Conservation (phyloP, 2,888 invertebrate genomes). For the Neoscelio sp. region DNA sequence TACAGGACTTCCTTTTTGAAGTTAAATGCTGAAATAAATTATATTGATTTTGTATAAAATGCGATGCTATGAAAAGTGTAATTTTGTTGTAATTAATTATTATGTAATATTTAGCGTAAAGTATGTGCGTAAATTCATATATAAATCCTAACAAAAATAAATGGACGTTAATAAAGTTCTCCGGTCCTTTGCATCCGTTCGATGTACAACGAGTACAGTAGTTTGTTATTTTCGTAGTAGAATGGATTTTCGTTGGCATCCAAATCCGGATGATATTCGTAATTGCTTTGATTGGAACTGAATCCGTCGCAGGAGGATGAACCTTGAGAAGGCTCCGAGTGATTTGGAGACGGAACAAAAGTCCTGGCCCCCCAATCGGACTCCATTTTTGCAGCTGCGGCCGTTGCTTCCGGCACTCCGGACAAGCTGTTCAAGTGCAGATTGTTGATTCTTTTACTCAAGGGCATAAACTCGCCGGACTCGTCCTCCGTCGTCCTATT, state of each 20-base stretch:
- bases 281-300: slow-evolving; percentile 78
- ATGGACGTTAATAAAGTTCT: slow-evolving; percentile 70
- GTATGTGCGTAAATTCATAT: too few species aligned
- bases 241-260: slow-evolving; percentile 91
- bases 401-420: slow-evolving; percentile 73
- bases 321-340: slow-evolving; percentile 79
- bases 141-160: neutral
- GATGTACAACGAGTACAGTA: slow-evolving; percentile 93
- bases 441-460: slow-evolving; percentile 96
- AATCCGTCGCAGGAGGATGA: slow-evolving; percentile 79
- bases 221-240: slow-evolving; percentile 93
- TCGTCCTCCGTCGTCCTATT: slow-evolving; percentile 88
- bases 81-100: too few species aligned
- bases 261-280: slow-evolving; percentile 90
- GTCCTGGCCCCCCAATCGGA: slow-evolving; percentile 76
- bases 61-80: too few species aligned
- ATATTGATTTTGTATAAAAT: too few species aligned
- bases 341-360: slow-evolving; percentile 79
- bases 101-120: too few species aligned
- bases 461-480: slow-evolving; percentile 91
- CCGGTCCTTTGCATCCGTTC: slow-evolving; percentile 89
- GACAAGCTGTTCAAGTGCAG: slow-evolving; percentile 88
- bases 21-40: too few species aligned
- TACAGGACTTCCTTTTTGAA: too few species aligned
- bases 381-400: slow-evolving; percentile 72